Evolutionary conservation across 92 coral and sea anemone genomes (phyloP).

Genomic region (Hydrozoanthus gracilis): DNA sequence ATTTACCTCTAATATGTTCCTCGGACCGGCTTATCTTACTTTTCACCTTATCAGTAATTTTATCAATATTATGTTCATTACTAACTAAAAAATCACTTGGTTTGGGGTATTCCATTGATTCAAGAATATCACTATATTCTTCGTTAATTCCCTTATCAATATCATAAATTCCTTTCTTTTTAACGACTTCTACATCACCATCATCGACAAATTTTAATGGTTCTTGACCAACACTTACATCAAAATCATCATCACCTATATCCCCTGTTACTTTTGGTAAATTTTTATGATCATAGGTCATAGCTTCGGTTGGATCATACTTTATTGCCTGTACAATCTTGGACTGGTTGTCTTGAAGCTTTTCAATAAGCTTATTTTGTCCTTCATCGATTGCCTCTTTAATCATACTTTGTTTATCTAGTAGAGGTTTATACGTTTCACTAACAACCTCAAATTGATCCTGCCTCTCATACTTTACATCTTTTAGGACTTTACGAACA

Average conservation of each 20-base stretch:
- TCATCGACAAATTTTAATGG: slow-evolving; percentile 14
- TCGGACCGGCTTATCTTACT: slow-evolving; percentile 14
- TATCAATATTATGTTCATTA: neutral
- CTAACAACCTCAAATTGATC: neutral
- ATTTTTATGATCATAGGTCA: slow-evolving; percentile 4
- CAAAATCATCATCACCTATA: neutral
- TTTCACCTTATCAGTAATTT: neutral
- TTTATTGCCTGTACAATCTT: neutral
- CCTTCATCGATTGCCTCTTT: neutral
- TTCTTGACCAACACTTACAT: neutral
- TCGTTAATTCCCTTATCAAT: neutral
- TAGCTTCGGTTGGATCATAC: neutral
- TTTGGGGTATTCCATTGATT: neutral
- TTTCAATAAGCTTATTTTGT: slow-evolving; percentile 31
- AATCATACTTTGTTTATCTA: neutral
- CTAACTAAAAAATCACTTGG: neutral
- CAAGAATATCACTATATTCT: neutral
- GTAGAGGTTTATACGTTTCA: slow-evolving; percentile 19
- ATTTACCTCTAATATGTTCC: neutral
- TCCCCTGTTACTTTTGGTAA: slow-evolving; percentile 17
- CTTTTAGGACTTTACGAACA: neutral
- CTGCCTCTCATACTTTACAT: neutral
- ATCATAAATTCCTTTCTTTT: neutral
- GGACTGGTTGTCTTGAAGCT: no score
- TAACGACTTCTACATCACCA: no score